Conservation (phyloP, 2,113 vertebrate genomes). For the Plestiodon gilberti region DNA sequence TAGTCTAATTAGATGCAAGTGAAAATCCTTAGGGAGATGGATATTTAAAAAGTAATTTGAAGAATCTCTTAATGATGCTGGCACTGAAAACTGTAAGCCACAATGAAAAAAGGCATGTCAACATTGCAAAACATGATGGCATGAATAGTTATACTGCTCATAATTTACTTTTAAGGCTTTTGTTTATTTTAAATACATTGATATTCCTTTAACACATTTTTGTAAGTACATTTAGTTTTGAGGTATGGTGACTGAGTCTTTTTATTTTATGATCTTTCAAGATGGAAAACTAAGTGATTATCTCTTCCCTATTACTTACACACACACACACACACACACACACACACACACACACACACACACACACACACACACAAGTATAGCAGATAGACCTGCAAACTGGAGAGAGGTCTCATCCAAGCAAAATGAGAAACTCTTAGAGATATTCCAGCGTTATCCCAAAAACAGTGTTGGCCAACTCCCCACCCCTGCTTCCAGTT, state of each 20-base stretch:
- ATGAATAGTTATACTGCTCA: constrained; percentile 40
- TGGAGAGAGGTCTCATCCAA: background rate
- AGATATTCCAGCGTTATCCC: background rate
- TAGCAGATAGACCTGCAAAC: background rate
- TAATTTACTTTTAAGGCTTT: constrained; percentile 39
- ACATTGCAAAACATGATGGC: constrained; percentile 46
- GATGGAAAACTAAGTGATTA: background rate
- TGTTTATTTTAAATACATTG: constrained; percentile 26
- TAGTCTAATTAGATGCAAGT: constrained; percentile 84
- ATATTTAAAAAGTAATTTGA: constrained; percentile 82
- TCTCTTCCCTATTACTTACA: background rate
- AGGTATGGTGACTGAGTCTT: background rate
- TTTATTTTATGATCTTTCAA: constrained; percentile 40
- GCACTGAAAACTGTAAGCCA: constrained; percentile 66
- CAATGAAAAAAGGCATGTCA: constrained; percentile 57
- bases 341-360: background rate
- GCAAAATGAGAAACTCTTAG: background rate
- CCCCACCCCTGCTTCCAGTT: background rate
- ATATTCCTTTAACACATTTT: constrained; percentile 39
- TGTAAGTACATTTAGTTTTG: constrained; percentile 19
- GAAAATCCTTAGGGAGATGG: constrained; percentile 79
- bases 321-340: background rate
- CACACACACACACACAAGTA: background rate
- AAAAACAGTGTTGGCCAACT: background rate
- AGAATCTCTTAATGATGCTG: constrained; percentile 81